phyloP scores from a whole-genome alignment of 2,113 vertebrate species.

The Puntigrus tetrazona region DNA sequence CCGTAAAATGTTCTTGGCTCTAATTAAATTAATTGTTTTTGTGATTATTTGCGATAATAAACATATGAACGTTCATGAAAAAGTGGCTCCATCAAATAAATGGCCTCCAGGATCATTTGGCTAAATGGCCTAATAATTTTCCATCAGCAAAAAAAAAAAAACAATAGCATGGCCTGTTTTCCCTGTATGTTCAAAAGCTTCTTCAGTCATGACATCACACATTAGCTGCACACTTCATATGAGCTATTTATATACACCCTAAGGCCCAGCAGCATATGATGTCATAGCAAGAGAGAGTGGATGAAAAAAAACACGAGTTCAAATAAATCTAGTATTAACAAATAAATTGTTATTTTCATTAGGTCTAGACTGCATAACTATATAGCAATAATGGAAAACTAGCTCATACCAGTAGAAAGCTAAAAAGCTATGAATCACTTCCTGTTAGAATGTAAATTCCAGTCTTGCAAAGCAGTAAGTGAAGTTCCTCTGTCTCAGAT shows the following conservation, averaged over 20 bases:
- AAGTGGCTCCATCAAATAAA: background rate
- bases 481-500: background rate
- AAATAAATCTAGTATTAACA: background rate
- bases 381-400: background rate
- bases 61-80: background rate
- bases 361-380: slow-evolving; percentile 11
- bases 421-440: slow-evolving; percentile 21
- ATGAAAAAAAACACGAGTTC: background rate
- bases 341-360: background rate
- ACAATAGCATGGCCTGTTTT: slow-evolving; percentile 61
- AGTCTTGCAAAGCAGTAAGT: background rate
- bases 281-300: slow-evolving; percentile 52
- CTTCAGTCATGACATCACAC: slow-evolving; percentile 53
- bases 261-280: slow-evolving; percentile 60
- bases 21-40: background rate
- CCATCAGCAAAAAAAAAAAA: slow-evolving; percentile 58
- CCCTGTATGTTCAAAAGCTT: slow-evolving; percentile 53
- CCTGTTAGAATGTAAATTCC: slow-evolving; percentile 2
- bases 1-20: background rate
- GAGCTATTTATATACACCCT: slow-evolving; percentile 69
- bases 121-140: slow-evolving; percentile 55
- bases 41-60: background rate
- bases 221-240: slow-evolving; percentile 10
- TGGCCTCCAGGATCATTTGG: background rate
- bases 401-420: slow-evolving; percentile 19